Conservation (phyloP, 2,797 vertebrate genomes). For the Myripristis jacobus region DNA sequence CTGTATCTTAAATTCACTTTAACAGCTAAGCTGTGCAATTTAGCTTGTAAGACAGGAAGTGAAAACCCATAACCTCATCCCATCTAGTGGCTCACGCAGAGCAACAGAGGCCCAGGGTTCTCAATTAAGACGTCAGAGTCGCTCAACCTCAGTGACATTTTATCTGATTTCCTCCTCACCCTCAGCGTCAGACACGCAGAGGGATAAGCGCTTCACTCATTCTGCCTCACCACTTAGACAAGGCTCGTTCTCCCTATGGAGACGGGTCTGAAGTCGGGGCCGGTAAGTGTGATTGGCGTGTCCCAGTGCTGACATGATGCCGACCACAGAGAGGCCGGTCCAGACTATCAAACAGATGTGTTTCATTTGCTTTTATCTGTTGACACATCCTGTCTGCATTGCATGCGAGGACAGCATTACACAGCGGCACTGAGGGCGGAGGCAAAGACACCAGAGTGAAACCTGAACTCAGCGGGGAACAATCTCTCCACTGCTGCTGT, state of each 20-base stretch:
- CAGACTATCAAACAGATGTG: slow-evolving; percentile 66
- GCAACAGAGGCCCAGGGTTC: slow-evolving; percentile 37
- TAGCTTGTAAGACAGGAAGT: slow-evolving; percentile 15
- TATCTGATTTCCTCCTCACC: slow-evolving; percentile 60
- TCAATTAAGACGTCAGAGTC: slow-evolving; percentile 55
- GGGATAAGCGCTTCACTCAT: slow-evolving; percentile 34
- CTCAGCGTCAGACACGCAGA: slow-evolving; percentile 43
- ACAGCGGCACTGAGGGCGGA: slow-evolving; percentile 28
- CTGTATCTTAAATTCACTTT: slow-evolving; percentile 23
- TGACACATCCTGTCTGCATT: slow-evolving; percentile 68
- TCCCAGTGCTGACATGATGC: slow-evolving; percentile 36
- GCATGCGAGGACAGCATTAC: slow-evolving; percentile 56
- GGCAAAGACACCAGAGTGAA: slow-evolving; percentile 45
- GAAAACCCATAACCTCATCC: slow-evolving; percentile 48
- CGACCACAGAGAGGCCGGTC: slow-evolving; percentile 35
- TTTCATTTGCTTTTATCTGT: slow-evolving; percentile 72
- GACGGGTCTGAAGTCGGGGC: slow-evolving; percentile 8
- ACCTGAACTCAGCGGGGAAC: slow-evolving; percentile 39
- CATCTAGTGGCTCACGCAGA: slow-evolving; percentile 20
- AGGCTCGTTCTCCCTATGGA: slow-evolving; percentile 30
- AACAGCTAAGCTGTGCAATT: slow-evolving; percentile 11
- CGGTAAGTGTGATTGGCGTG: slow-evolving; percentile 14
- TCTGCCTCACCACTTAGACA: slow-evolving; percentile 45
- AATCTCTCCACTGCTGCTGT: not conserved
- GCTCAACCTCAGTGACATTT: slow-evolving; percentile 58